Percentiles rank a stretch among this genome's conserved stretches.
Evolutionary conservation across 1,140 invertebrate genomes (phyloP).

Genomic region (Mizuhopecten yessoensis): DNA sequence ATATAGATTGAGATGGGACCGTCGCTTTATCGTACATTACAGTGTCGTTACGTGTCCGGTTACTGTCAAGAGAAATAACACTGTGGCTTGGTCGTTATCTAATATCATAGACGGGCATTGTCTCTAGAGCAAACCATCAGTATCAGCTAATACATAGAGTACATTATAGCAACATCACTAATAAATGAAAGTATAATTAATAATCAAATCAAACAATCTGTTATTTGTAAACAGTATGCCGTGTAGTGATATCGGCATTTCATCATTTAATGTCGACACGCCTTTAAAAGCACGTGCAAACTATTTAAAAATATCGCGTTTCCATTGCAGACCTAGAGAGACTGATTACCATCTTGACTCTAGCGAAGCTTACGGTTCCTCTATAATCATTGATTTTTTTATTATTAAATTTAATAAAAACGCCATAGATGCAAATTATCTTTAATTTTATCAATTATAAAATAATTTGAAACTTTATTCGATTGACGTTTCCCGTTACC

Average conservation of each 20-base stretch:
- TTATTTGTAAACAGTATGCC: too few relatives aligned
- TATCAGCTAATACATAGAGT: background rate
- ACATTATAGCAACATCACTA: background rate
- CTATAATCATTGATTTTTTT: background rate
- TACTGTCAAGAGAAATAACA: conserved; percentile 39
- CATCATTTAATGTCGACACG: background rate
- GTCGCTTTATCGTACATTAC: conserved; percentile 16
- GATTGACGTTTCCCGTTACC: background rate
- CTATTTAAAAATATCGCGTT: background rate
- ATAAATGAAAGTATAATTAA: background rate
- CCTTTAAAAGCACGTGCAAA: background rate
- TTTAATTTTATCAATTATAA: conserved; percentile 9
- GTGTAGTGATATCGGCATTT: background rate
- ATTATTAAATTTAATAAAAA: background rate
- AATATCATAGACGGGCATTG: background rate
- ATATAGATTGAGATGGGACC: background rate
- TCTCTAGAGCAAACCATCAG: background rate
- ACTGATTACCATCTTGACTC: background rate
- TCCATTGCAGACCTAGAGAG: background rate
- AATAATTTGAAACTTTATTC: background rate
- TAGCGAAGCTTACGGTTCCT: background rate
- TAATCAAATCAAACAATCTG: background rate
- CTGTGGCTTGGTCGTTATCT: background rate
- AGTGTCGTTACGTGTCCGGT: conserved; percentile 16
- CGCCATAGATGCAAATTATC: background rate